Evolutionary conservation across 30 jellyfish, hydroid and myxozoan genomes (phyloP).

Genomic region (Cassiopea xamachana): DNA sequence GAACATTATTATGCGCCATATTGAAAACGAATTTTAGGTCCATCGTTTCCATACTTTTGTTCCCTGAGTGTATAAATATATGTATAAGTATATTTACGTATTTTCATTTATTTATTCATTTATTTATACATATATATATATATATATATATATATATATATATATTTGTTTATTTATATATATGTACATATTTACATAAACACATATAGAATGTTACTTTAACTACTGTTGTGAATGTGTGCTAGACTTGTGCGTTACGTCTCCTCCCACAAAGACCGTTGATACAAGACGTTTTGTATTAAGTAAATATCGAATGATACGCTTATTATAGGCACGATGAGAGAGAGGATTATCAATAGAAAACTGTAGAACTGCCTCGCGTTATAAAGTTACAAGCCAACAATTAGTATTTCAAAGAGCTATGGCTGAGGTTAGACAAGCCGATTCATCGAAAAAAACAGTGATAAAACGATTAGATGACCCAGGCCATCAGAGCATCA

Average conservation of each 20-base stretch:
- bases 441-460: background rate
- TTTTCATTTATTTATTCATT: no score
- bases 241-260: background rate
- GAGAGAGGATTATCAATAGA: constrained; percentile 12
- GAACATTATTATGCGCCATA: no score
- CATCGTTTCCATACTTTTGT: no score
- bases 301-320: background rate
- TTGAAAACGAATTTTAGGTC: no score
- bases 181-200: no score
- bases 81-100: no score
- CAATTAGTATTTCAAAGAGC: background rate
- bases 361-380: constrained; percentile 3
- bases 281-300: background rate
- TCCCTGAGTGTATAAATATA: no score
- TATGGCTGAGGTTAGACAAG: background rate
- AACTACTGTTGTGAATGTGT: background rate
- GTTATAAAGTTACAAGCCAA: constrained; percentile 12
- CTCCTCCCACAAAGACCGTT: background rate
- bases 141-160: no score
- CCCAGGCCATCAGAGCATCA: background rate
- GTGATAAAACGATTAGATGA: background rate
- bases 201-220: no score
- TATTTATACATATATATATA: no score
- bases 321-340: background rate
- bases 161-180: no score